phyloP scores from a whole-genome alignment of 1,140 invertebrate genomes.

The Triops longicaudatus region DNA sequence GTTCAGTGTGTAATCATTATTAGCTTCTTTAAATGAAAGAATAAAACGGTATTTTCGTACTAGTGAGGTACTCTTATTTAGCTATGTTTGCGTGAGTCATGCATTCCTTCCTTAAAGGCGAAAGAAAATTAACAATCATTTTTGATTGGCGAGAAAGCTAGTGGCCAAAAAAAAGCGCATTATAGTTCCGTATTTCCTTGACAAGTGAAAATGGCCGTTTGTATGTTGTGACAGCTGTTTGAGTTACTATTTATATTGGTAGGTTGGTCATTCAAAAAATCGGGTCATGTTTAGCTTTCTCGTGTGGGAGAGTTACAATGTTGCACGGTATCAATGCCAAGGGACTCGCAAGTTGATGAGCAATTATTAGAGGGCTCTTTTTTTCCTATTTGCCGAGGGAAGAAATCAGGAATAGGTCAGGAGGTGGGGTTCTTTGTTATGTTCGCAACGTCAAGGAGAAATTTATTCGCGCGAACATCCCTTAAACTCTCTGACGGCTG shows the following conservation, averaged over 20 bases:
- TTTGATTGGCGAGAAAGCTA: neutral
- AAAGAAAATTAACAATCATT: neutral
- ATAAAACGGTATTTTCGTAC: too few relatives aligned
- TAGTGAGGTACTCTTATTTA: too few relatives aligned
- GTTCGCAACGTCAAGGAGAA: neutral
- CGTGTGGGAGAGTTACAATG: neutral
- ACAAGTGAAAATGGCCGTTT: neutral
- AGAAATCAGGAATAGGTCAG: constrained; percentile 3
- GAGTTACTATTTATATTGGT: neutral
- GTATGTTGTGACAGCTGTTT: neutral
- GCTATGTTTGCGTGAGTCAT: too few relatives aligned
- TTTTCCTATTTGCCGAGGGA: neutral
- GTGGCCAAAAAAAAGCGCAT: neutral
- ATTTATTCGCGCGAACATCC: neutral
- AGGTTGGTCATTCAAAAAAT: neutral
- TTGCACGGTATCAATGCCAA: neutral
- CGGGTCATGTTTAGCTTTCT: neutral
- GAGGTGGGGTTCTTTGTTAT: neutral
- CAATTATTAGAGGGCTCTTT: neutral
- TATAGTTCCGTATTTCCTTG: neutral
- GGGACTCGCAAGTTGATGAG: neutral
- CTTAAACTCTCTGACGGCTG: neutral
- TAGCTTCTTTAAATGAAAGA: too few relatives aligned
- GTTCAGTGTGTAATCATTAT: too few relatives aligned
- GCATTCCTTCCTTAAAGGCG: too few relatives aligned